Evolutionary conservation across 2,797 vertebrate genomes (phyloP), one percentile per base, ranked within the genome.

Genomic region (Enteromius argenteus): DNA sequence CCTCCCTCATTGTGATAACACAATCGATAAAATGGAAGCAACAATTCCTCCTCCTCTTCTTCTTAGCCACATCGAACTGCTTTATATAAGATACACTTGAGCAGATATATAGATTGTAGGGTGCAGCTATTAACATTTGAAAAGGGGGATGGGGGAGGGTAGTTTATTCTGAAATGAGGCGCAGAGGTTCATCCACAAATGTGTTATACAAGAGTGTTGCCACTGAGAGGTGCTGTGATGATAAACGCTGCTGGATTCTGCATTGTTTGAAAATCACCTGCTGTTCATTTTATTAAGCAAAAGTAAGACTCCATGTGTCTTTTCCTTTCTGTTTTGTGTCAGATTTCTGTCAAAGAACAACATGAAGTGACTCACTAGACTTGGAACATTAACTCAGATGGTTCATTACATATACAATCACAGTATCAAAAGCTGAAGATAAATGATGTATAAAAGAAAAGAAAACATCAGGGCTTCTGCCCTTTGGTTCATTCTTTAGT

Each of bases 1-100:
- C 75, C 62, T 53, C 51, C 80, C 85, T 85, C 75, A 56, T 15
- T 87, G 76, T 83, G 79, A 87, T 74, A 87, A 83, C 71, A 79
- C 78, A 87, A 88, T 89, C 80, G 51, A 90, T 88, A 82, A 84
- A 87, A 81, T 64, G 32, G 73, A 72, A 30, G 42, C 73, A 84
- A 53, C 14, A 49, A 51, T 80, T 88, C 27, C 27, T 75, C 30
- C 35, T 39, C 14, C 56, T 75, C 46, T 72, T 79, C 23, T 39
- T 71, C 19, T 82, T 49, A 72, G 42, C 56, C 27, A 77, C 46
- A 80, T 79, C 49, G 72, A 56, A 62, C 21, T 76, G 46, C 13
- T 64, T 64, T 76, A 19, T 83, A 27, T 39, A 83, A 46, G 44
- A 62, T 76, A 13, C 58, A 46, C 30, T 51, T 53, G 32, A 69